Evolutionary conservation across 2,113 vertebrate species (phyloP).

Genomic region (Arvicanthis niloticus): DNA sequence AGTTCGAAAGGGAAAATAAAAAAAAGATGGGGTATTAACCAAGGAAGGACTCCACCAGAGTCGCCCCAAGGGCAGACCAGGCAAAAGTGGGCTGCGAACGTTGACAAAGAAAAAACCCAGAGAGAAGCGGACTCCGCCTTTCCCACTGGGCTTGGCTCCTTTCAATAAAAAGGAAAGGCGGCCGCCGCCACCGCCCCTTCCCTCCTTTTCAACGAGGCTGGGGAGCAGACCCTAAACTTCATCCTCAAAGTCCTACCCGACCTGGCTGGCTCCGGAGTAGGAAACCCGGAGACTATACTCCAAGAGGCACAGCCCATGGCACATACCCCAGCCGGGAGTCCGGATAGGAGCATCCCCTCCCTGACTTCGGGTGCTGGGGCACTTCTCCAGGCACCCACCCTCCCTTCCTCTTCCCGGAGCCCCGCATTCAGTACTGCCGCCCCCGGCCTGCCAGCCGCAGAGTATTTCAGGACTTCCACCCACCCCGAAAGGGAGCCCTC

Average conservation of each 20-base stretch:
- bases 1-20: not conserved
- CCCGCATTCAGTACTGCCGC: not conserved
- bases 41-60: not conserved
- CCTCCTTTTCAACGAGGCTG: not conserved
- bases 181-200: slow-evolving; percentile 37
- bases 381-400: slow-evolving; percentile 13
- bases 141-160: not conserved
- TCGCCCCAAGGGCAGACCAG: not conserved
- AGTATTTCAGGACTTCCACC: slow-evolving; percentile 33
- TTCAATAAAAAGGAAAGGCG: slow-evolving; percentile 35
- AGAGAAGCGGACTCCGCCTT: slow-evolving; percentile 56
- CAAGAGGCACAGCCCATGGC: not conserved
- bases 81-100: slow-evolving; percentile 10
- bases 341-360: not conserved
- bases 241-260: not conserved
- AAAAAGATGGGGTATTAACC: not conserved
- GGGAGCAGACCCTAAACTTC: not conserved
- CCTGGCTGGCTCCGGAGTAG: not conserved
- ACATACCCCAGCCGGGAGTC: not conserved
- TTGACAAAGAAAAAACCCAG: slow-evolving; percentile 59
- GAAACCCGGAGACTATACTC: too few species aligned
- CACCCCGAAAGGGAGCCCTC: slow-evolving; percentile 48
- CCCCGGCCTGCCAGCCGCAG: slow-evolving; percentile 48
- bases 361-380: not conserved
- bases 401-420: slow-evolving; percentile 23